Conservation (phyloP, 2,888 invertebrate species). For the Meloe dianella region DNA sequence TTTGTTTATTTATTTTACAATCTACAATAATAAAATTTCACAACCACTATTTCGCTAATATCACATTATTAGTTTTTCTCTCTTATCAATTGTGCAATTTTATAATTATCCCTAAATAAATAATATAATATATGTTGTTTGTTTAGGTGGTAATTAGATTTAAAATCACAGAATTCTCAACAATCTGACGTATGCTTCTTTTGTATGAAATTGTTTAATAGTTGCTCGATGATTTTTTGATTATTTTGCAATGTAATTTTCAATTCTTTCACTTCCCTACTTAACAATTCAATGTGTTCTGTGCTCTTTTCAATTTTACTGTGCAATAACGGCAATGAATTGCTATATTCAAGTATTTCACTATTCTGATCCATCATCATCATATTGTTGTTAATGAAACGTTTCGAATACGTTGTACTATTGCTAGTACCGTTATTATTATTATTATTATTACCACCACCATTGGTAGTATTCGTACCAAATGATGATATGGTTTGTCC, state of each 20-base stretch:
- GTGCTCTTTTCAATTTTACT: constrained; percentile 72
- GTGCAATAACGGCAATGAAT: constrained; percentile 66
- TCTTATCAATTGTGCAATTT: constrained; percentile 35
- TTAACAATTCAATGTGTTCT: constrained; percentile 70
- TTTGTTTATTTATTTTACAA: background rate
- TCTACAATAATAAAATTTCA: constrained; percentile 24
- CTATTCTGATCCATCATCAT: constrained; percentile 52
- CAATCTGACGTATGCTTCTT: constrained; percentile 32
- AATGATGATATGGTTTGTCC: constrained; percentile 73
- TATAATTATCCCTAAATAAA: constrained; percentile 16
- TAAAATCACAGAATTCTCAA: constrained; percentile 25
- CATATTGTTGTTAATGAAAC: constrained; percentile 70
- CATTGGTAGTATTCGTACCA: constrained; percentile 61
- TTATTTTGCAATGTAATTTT: constrained; percentile 62
- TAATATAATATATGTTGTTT: constrained; percentile 7
- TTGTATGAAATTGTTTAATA: constrained; percentile 48
- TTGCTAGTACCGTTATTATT: background rate
- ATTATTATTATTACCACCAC: constrained; percentile 36
- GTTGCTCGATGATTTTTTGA: constrained; percentile 53
- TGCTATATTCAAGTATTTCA: constrained; percentile 55
- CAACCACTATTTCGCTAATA: constrained; percentile 43
- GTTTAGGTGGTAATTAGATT: constrained; percentile 12
- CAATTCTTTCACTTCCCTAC: constrained; percentile 73
- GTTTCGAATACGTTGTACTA: constrained; percentile 67
- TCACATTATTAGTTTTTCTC: constrained; percentile 37